A percentile compares a stretch with the other conserved stretches of the same genome.
Conservation (phyloP, 2,797 vertebrate species). For the Platalea minor region DNA sequence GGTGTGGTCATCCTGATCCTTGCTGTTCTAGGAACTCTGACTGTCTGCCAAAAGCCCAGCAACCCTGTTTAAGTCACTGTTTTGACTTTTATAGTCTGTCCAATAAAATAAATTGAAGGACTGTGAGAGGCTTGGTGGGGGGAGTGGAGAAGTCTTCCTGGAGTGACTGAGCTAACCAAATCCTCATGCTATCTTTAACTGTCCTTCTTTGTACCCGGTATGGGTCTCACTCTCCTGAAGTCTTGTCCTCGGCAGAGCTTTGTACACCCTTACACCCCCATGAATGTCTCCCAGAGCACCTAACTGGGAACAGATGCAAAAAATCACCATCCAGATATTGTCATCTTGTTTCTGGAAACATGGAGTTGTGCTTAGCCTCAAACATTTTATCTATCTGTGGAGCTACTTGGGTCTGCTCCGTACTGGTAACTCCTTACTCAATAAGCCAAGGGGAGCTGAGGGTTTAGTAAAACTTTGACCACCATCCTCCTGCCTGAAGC, state of each 20-base stretch:
- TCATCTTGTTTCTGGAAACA: too few species aligned
- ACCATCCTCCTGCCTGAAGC: background rate
- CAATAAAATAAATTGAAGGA: background rate
- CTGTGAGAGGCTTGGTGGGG: too few species aligned
- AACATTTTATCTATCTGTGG: background rate
- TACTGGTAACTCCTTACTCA: background rate
- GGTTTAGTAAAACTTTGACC: background rate
- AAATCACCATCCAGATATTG: background rate
- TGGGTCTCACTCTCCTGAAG: background rate
- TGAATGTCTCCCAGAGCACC: background rate
- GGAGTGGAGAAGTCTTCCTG: background rate
- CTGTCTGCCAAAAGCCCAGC: background rate
- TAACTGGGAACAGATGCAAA: background rate
- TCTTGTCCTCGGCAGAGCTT: background rate
- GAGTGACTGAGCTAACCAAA: background rate
- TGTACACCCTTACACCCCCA: background rate
- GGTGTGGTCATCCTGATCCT: background rate
- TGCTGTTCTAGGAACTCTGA: background rate
- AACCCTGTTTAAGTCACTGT: background rate
- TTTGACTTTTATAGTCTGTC: background rate
- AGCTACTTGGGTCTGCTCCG: background rate
- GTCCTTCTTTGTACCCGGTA: background rate
- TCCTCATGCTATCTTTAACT: background rate
- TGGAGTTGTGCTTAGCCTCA: background rate
- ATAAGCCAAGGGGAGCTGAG: background rate